Evolutionary conservation across 2,888 invertebrate genomes (phyloP).

Genomic region (Melanostoma mellinum): DNA sequence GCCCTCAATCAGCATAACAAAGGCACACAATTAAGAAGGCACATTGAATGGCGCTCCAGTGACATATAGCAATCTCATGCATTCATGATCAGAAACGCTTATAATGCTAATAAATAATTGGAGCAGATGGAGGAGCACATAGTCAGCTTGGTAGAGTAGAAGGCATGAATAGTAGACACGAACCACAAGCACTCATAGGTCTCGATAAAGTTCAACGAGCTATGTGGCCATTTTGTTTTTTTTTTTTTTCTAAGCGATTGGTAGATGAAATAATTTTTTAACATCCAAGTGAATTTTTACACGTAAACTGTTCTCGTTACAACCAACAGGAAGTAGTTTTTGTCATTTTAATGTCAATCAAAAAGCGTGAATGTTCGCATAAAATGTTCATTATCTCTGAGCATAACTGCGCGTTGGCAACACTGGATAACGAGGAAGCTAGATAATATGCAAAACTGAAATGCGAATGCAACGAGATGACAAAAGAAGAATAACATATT

Average conservation of each 20-base stretch:
- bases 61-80: conserved; percentile 43
- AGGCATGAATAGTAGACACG: conserved; percentile 1
- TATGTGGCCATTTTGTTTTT: background rate
- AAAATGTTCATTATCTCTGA: too few relatives aligned
- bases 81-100: conserved; percentile 49
- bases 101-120: conserved; percentile 70
- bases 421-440: too few relatives aligned
- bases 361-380: too few relatives aligned
- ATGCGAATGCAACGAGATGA: conserved; percentile 14
- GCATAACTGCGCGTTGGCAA: too few relatives aligned
- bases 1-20: conserved; percentile 68
- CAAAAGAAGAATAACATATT: conserved; percentile 38
- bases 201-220: too few relatives aligned
- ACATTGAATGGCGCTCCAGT: conserved; percentile 51
- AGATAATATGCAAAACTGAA: too few relatives aligned
- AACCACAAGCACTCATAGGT: background rate
- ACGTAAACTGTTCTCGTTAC: too few relatives aligned
- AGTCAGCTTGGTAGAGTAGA: background rate
- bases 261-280: too few relatives aligned
- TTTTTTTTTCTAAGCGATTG: background rate
- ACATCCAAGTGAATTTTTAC: too few relatives aligned
- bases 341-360: too few relatives aligned
- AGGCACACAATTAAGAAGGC: conserved; percentile 61
- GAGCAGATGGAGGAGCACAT: conserved; percentile 2
- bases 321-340: too few relatives aligned